Conservation (phyloP, 2,113 vertebrate genomes). For the Phalacrocorax aristotelis region DNA sequence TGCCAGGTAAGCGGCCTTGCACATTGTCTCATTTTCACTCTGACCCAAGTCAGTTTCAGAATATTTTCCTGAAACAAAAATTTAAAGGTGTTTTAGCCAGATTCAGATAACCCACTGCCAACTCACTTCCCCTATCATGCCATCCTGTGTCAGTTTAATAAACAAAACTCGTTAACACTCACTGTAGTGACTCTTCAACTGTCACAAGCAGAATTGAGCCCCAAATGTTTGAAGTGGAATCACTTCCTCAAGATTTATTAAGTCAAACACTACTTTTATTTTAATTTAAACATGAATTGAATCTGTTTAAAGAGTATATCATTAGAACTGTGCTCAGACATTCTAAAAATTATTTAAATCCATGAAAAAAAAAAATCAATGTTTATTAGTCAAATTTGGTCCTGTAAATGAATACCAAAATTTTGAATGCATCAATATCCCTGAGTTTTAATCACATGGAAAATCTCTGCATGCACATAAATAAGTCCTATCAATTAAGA, state of each 20-base stretch:
- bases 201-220: not conserved
- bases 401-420: not conserved
- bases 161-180: not conserved
- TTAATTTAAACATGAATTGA: not conserved
- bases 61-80: not conserved
- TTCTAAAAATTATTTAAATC: not conserved
- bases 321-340: not conserved
- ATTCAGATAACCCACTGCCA: not conserved
- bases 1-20: not conserved
- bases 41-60: not conserved
- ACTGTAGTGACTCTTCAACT: not conserved
- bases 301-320: not conserved
- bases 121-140: not conserved
- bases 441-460: not conserved
- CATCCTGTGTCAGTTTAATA: not conserved
- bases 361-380: not conserved
- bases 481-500: not conserved
- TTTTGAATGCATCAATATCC: not conserved
- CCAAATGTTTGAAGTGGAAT: not conserved
- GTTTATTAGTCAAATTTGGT: not conserved
- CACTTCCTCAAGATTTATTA: not conserved
- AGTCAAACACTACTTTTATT: not conserved
- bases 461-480: not conserved
- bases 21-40: not conserved
- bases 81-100: not conserved